A percentile compares a stretch with the other conserved stretches of the same genome.
phyloP scores from a whole-genome alignment of 2,888 invertebrate species.

The Conus canariensis region DNA sequence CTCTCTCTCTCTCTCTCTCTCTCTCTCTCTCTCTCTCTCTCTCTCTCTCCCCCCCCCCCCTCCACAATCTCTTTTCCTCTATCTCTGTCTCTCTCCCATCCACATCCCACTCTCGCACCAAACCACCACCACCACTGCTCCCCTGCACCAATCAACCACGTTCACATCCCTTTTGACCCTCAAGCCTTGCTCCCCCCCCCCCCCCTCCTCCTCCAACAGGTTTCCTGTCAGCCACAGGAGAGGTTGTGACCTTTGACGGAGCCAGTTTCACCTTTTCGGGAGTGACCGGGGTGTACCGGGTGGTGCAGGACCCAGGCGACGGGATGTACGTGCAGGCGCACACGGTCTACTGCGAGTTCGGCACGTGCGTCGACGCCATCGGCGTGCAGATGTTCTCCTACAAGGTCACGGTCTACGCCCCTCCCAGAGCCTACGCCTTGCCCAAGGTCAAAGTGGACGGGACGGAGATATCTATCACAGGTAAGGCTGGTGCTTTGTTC shows the following conservation, averaged over 20 bases:
- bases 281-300: neutral
- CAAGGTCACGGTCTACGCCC: slow-evolving; percentile 27
- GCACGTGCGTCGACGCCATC: slow-evolving; percentile 11
- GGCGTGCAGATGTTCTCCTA: slow-evolving; percentile 10
- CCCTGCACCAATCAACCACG: too few relatives aligned
- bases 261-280: slow-evolving; percentile 24
- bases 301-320: slow-evolving; percentile 6
- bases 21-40: too few relatives aligned
- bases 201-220: neutral
- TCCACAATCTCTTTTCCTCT: too few relatives aligned
- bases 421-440: slow-evolving; percentile 9
- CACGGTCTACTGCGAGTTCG: slow-evolving; percentile 5
- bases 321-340: slow-evolving; percentile 27
- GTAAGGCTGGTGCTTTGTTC: neutral
- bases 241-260: slow-evolving; percentile 12
- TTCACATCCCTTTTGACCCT: too few relatives aligned
- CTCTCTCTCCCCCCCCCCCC: too few relatives aligned
- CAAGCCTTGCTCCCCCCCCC: too few relatives aligned
- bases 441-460: slow-evolving; percentile 21
- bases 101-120: too few relatives aligned
- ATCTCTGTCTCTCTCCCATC: too few relatives aligned
- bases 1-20: too few relatives aligned
- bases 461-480: slow-evolving; percentile 1
- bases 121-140: too few relatives aligned
- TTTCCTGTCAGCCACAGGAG: slow-evolving; percentile 16